These are phyloP conservation scores for Linnaemya tessellans DNA, from an alignment of 2,888 invertebrate species.

Conservation along the genomic window DNA sequence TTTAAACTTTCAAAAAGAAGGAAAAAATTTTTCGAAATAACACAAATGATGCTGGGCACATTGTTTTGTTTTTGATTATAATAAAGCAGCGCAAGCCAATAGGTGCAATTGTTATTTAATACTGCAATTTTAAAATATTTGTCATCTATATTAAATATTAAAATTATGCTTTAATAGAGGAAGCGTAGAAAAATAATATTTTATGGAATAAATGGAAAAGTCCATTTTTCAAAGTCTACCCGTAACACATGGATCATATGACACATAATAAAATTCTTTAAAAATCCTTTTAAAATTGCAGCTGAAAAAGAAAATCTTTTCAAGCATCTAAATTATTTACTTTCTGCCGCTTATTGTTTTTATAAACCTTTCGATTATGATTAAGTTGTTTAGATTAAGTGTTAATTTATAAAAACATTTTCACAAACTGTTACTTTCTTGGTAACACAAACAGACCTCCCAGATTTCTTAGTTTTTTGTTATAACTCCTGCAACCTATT, in stretches of 20 bases:
- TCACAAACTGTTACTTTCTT: constrained; percentile 34
- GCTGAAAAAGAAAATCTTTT: neutral
- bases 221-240: neutral
- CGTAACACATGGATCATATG: constrained; percentile 27
- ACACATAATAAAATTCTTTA: no score
- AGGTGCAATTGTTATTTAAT: no score
- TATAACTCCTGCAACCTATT: constrained; percentile 21
- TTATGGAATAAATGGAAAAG: neutral
- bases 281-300: neutral
- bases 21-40: no score
- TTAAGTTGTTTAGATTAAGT: constrained; percentile 67
- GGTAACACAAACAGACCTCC: constrained; percentile 56
- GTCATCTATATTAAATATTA: no score
- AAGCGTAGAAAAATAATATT: neutral
- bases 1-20: no score
- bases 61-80: no score
- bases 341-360: neutral
- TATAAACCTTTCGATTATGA: constrained; percentile 49
- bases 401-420: constrained; percentile 68
- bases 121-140: no score
- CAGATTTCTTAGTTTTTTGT: constrained; percentile 15
- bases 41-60: no score
- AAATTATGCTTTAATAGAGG: neutral
- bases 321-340: neutral
- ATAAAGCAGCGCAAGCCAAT: no score